phyloP scores from a whole-genome alignment of 2,888 invertebrate genomes.

The Dimorphilus gyrociliatus region DNA sequence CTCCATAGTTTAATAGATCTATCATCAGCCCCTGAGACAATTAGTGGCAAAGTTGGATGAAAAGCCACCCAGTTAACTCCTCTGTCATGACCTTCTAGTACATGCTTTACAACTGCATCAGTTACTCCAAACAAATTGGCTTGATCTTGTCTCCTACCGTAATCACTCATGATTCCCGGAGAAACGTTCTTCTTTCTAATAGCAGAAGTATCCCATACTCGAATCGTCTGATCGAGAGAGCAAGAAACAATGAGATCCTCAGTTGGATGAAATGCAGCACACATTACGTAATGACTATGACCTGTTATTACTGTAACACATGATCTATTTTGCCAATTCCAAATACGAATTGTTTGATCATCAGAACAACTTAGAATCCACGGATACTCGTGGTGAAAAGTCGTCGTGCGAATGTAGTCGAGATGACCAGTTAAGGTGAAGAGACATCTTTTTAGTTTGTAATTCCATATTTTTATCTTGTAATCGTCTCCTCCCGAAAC shows the following conservation, averaged over 20 bases:
- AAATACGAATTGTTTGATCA: conserved; percentile 94
- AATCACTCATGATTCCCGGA: conserved; percentile 62
- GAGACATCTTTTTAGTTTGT: conserved; percentile 83
- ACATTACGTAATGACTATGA: conserved; percentile 99
- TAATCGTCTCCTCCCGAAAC: conserved; percentile 98
- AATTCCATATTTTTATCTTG: conserved; percentile 97
- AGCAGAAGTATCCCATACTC: conserved; percentile 95
- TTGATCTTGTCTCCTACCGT: conserved; percentile 40
- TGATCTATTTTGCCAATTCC: conserved; percentile 98
- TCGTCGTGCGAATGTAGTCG: conserved; percentile 91
- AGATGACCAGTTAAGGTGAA: conserved; percentile 90
- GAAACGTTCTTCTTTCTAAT: conserved; percentile 88
- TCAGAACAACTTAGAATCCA: conserved; percentile 98
- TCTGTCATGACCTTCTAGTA: conserved; percentile 45
- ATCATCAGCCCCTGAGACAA: conserved; percentile 96
- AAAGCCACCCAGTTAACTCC: conserved; percentile 98
- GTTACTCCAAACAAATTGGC: conserved; percentile 67
- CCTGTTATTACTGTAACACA: conserved; percentile 50
- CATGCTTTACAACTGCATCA: conserved; percentile 48
- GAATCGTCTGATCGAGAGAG: conserved; percentile 86
- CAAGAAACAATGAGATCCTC: conserved; percentile 93
- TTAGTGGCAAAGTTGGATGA: conserved; percentile 78
- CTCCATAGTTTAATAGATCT: conserved; percentile 91
- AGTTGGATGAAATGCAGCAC: conserved; percentile 85
- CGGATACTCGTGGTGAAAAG: conserved; percentile 94